These are phyloP conservation scores for Chlamydotis undulata DNA, from an alignment of 2,113 vertebrate species.

Conservation along the genomic window DNA sequence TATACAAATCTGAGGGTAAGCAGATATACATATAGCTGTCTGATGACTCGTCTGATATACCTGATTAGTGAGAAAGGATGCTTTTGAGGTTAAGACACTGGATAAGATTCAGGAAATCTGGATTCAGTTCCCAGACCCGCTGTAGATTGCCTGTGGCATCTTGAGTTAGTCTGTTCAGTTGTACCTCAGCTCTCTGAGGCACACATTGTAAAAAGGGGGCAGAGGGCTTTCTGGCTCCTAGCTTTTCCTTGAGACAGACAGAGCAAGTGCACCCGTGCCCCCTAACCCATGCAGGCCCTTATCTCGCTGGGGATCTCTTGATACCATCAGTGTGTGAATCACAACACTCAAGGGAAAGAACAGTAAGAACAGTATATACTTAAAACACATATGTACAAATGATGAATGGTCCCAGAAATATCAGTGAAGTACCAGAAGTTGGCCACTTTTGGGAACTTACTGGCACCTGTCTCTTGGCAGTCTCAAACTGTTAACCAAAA, in stretches of 20 bases:
- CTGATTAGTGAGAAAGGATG: constrained; percentile 53
- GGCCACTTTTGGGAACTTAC: background rate
- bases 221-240: background rate
- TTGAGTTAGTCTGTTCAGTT: background rate
- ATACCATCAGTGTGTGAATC: background rate
- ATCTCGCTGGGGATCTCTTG: background rate
- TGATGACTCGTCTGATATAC: constrained; percentile 57
- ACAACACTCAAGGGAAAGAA: background rate
- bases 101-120: constrained; percentile 48
- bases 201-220: background rate
- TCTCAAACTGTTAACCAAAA: constrained; percentile 7
- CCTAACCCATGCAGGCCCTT: background rate
- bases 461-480: background rate
- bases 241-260: background rate
- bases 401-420: background rate
- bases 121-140: background rate
- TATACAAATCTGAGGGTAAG: constrained; percentile 33
- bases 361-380: background rate
- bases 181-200: background rate
- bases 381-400: background rate
- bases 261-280: background rate
- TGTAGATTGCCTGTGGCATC: background rate
- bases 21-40: constrained; percentile 46
- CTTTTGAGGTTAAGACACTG: constrained; percentile 56
- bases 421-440: background rate